Percentiles rank a stretch among this genome's conserved stretches.
These are phyloP conservation scores for Eupithecia subumbrata DNA, from an alignment of 2,888 invertebrate species.

Conservation along the genomic window DNA sequence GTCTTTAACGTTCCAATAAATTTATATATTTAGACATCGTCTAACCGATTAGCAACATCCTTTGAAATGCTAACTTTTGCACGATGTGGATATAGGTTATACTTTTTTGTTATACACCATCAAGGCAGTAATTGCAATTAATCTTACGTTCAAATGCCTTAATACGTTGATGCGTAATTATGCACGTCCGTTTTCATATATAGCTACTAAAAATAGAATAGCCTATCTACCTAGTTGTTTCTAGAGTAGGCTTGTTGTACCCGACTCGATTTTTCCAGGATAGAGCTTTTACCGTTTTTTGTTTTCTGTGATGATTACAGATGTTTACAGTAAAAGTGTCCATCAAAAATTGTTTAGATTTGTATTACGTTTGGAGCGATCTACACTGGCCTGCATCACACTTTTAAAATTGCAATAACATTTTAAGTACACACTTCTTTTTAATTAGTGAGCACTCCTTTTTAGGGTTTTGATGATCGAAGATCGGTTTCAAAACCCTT, in stretches of 20 bases:
- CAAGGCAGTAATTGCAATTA: slow-evolving; percentile 24
- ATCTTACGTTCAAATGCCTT: slow-evolving; percentile 23
- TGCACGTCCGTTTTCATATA: slow-evolving; percentile 60
- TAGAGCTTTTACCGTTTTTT: not conserved
- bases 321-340: no score
- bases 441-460: no score
- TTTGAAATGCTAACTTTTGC: not conserved
- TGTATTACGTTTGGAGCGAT: no score
- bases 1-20: not conserved
- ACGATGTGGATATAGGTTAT: not conserved
- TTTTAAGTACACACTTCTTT: no score
- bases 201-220: slow-evolving; percentile 40
- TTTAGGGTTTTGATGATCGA: no score
- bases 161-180: slow-evolving; percentile 48
- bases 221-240: not conserved
- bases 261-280: slow-evolving; percentile 31
- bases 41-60: not conserved
- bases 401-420: no score
- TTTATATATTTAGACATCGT: not conserved
- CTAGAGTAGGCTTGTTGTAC: not conserved
- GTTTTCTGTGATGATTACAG: not conserved
- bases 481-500: no score
- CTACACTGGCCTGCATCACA: no score
- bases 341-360: not conserved
- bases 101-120: slow-evolving; percentile 14